Evolutionary conservation across 2,113 vertebrate genomes (phyloP).

Genomic region (Callipepla californica): DNA sequence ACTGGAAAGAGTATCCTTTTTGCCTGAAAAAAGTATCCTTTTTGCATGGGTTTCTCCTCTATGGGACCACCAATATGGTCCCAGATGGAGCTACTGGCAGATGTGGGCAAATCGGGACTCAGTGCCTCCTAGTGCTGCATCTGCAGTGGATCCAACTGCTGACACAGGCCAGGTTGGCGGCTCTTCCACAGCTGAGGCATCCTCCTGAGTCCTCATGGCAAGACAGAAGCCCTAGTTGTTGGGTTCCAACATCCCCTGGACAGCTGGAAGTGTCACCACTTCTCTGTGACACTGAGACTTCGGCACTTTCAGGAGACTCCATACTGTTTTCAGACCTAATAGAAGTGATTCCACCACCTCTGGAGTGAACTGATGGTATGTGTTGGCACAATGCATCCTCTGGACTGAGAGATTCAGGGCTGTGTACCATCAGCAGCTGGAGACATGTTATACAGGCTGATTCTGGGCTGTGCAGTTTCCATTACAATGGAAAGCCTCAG

Average conservation of each 20-base stretch:
- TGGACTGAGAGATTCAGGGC: fast-evolving
- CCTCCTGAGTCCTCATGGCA: not conserved
- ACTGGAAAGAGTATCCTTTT: not conserved
- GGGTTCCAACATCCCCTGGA: not conserved
- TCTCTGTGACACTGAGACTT: not conserved
- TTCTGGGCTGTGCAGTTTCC: not conserved
- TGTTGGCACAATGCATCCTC: not conserved
- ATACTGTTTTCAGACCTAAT: not conserved
- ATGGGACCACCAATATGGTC: not conserved
- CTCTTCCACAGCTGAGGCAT: not conserved
- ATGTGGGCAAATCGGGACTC: not conserved
- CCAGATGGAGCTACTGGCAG: not conserved
- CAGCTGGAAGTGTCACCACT: not conserved
- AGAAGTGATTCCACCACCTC: not conserved
- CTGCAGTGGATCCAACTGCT: not conserved
- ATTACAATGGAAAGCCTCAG: not conserved
- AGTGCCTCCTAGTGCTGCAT: not conserved
- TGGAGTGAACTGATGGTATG: not conserved
- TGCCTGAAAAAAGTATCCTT: not conserved
- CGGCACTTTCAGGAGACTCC: not conserved
- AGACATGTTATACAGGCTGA: fast-evolving
- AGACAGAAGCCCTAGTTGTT: not conserved
- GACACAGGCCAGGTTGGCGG: not conserved
- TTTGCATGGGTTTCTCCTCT: not conserved
- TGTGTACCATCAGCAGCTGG: not conserved